These are phyloP conservation scores for Epizoanthus illoricatus DNA, from an alignment of 92 coral and sea anemone species.

Conservation along the genomic window DNA sequence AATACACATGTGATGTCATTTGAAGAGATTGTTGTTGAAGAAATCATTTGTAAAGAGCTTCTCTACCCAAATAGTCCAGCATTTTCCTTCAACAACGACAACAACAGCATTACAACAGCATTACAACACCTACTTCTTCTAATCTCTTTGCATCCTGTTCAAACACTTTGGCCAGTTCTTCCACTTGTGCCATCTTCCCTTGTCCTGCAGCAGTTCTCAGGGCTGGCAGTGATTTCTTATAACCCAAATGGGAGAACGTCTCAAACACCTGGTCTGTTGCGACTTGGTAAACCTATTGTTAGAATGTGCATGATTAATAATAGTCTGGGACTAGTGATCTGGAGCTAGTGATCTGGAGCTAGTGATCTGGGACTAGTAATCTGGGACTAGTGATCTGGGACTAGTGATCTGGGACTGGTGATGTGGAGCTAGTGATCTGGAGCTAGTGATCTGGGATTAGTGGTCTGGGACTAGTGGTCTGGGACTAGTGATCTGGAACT, in stretches of 20 bases:
- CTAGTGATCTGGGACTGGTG: background rate
- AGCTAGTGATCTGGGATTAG: background rate
- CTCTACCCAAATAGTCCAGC: too few relatives aligned
- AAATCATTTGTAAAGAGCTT: too few relatives aligned
- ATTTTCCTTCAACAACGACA: too few relatives aligned
- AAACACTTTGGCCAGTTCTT: slow-evolving; percentile 81
- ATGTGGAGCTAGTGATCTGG: background rate
- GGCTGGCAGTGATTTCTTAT: slow-evolving; percentile 95
- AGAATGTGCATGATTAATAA: background rate
- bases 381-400: too few relatives aligned
- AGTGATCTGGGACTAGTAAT: too few relatives aligned
- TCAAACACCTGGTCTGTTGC: slow-evolving; percentile 99
- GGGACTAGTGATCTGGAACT: too few relatives aligned
- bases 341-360: too few relatives aligned
- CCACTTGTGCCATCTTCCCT: slow-evolving; percentile 77
- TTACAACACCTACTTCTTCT: slow-evolving; percentile 65
- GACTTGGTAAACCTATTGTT: slow-evolving; percentile 80
- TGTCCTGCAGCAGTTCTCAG: slow-evolving; percentile 92
- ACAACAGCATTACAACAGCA: background rate
- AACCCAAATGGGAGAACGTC: slow-evolving; percentile 96
- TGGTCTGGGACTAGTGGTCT: too few relatives aligned
- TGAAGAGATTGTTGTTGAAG: too few relatives aligned
- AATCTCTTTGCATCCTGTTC: slow-evolving; percentile 88
- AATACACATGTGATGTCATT: too few relatives aligned
- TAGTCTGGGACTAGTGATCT: too few relatives aligned